Conservation (phyloP, 1,140 invertebrate genomes). For the Campodea augens region DNA sequence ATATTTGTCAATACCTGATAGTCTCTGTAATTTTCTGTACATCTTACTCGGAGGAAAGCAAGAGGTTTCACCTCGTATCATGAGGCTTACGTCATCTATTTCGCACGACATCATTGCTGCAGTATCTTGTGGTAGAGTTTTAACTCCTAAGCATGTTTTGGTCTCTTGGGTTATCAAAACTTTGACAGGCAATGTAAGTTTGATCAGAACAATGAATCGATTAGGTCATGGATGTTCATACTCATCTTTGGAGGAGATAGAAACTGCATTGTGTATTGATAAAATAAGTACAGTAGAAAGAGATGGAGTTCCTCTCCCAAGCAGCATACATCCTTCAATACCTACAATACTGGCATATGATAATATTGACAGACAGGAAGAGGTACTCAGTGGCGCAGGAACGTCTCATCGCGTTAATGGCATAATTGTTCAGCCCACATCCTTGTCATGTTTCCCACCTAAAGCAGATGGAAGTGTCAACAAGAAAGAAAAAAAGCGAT, state of each 20-base stretch:
- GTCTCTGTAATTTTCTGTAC: constrained; percentile 1
- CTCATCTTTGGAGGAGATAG: constrained; percentile 8
- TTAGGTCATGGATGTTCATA: constrained; percentile 9
- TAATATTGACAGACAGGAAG: constrained; percentile 16
- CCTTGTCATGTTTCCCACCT: background rate
- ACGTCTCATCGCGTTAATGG: constrained; percentile 17
- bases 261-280: constrained; percentile 9
- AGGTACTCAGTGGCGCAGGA: constrained; percentile 14
- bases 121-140: too few relatives aligned
- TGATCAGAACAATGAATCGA: constrained; percentile 9
- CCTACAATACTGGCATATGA: constrained; percentile 14
- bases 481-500: background rate
- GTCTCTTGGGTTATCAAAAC: constrained; percentile 7
- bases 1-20: background rate
- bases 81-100: constrained; percentile 3
- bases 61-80: background rate
- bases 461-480: background rate
- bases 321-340: constrained; percentile 10
- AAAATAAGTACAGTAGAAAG: constrained; percentile 4
- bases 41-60: background rate
- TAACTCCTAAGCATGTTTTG: too few relatives aligned
- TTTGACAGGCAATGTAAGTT: constrained; percentile 9
- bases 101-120: constrained; percentile 4
- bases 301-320: background rate
- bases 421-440: constrained; percentile 12